These are phyloP conservation scores for Coregonus ussuriensis DNA, from an alignment of 2,797 vertebrate genomes.

Conservation along the genomic window DNA sequence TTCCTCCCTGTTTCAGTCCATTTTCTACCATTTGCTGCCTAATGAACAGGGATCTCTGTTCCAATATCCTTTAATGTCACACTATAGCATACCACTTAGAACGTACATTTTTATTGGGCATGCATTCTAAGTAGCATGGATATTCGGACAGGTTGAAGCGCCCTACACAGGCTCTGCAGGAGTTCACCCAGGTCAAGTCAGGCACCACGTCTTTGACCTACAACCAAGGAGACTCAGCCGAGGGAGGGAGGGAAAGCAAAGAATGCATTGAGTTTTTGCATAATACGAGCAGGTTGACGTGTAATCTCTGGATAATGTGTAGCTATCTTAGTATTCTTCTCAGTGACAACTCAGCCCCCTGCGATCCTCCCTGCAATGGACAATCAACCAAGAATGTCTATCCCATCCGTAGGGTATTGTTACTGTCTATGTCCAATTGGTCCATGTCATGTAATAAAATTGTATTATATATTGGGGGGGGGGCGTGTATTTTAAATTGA, in stretches of 20 bases:
- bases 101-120: no score
- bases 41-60: background rate
- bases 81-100: background rate
- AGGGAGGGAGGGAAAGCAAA: slow-evolving; percentile 28
- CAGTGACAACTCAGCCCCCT: slow-evolving; percentile 49
- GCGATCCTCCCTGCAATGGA: slow-evolving; percentile 54
- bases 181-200: background rate
- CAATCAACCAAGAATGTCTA: slow-evolving; percentile 64
- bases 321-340: slow-evolving; percentile 37
- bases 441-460: slow-evolving; percentile 24
- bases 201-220: slow-evolving; percentile 42
- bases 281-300: slow-evolving; percentile 1
- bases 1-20: background rate
- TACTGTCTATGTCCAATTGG: slow-evolving; percentile 32
- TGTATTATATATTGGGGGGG: slow-evolving; percentile 25
- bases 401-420: slow-evolving; percentile 30
- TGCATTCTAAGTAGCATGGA: background rate
- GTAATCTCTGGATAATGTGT: slow-evolving; percentile 44
- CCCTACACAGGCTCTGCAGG: slow-evolving; percentile 49
- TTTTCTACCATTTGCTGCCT: background rate
- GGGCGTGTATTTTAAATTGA: slow-evolving; percentile 18
- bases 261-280: slow-evolving; percentile 38
- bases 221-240: slow-evolving; percentile 26
- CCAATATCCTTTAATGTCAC: background rate
- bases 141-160: slow-evolving; percentile 37